Base-by-base conservation (phyloP, 2,797 vertebrate genomes). In the Furcifer pardalis region DNA sequence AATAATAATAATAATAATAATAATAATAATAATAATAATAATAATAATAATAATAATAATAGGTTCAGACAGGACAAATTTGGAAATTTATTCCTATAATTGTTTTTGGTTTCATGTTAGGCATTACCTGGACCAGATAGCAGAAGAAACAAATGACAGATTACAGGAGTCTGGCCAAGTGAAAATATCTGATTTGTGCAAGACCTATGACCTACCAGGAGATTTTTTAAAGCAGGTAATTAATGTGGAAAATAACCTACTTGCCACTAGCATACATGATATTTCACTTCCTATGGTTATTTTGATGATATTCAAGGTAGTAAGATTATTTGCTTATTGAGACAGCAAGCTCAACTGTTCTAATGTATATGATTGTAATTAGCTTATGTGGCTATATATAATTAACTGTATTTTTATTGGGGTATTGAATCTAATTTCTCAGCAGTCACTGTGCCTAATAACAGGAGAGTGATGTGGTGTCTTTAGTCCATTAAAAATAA, bases 131-230 rank as follows among this genome's bases (percentile, higher is more conserved):
- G 96, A 98, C 93, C 97, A 94, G 7, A 89, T 99, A 91, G 98
- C 98, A 23, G 98, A 99, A 94, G 98, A 99, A 88, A 95, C 98
- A 91, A 99, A 99, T 87, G 98, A 99, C 94, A 98, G 98, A 92
- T 95, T 99, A 46, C 98, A 99, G 92, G 97, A 98, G 94, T 97
- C 97, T 27, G 98, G 98, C 42, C 94, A 98, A 89, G 96, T 99
- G 91, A 98, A 96, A 63, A 95, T 99, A 66, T 97, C 98, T 0
- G 98, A 99, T n/a, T 96, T 99, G 3, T 99, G 98, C 94, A 99
- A 99, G 91, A 91, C 87, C 1, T 98, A 98, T 0, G 97, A 99
- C 92, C 97, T 99, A 60, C 98, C 98, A 0, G 97, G 97, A 93
- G 98, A 98, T 86, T 98, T 99, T 93, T 86, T 99, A 65, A 95